Conservation (phyloP, 2,888 invertebrate genomes). For the Stenodema calcarata region DNA sequence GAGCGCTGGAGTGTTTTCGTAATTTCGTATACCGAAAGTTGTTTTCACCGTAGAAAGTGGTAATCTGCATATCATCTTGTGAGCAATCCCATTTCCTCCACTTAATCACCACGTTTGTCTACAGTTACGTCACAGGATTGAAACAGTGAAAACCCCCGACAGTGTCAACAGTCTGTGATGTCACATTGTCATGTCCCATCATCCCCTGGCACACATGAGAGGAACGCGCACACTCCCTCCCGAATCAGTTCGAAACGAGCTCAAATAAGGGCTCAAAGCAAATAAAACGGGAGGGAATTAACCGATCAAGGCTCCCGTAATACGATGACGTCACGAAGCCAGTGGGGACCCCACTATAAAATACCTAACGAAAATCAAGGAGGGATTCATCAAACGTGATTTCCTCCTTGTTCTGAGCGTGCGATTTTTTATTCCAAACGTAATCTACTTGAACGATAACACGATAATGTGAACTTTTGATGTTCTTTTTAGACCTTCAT, state of each 20-base stretch:
- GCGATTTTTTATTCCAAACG: background rate
- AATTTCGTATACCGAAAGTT: too few species aligned
- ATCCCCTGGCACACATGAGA: background rate
- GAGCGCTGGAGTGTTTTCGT: too few species aligned
- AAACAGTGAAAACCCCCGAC: background rate
- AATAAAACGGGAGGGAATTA: constrained; percentile 24
- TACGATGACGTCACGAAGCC: background rate
- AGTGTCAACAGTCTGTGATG: background rate
- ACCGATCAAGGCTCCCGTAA: constrained; percentile 18
- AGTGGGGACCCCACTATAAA: background rate
- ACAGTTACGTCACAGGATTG: background rate
- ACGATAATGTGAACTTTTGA: background rate
- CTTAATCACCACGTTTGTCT: background rate
- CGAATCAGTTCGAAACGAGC: background rate
- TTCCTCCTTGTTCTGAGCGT: background rate
- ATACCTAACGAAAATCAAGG: background rate
- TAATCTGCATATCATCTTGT: background rate
- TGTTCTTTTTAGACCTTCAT: background rate
- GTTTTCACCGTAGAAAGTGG: too few species aligned
- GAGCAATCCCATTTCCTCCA: background rate
- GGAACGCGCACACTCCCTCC: background rate
- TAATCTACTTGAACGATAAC: background rate
- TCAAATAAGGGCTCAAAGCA: constrained; percentile 17
- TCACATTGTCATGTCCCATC: background rate
- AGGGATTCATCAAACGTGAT: background rate